Evolutionary conservation across 2,113 vertebrate genomes (phyloP).

Genomic region (Aspidoscelis tigris): DNA sequence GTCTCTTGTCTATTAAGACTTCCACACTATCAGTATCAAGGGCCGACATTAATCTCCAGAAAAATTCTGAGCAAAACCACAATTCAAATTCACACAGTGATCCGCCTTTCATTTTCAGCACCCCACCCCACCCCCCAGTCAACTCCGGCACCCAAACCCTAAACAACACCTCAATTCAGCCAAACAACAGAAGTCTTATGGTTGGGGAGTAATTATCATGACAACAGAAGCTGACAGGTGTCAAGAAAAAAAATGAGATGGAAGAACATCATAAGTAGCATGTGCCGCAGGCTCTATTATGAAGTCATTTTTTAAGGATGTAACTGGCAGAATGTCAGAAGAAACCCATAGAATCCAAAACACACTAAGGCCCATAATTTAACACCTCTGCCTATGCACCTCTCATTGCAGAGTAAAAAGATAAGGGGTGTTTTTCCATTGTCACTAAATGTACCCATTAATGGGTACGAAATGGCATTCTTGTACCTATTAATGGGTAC

Average conservation of each 20-base stretch:
- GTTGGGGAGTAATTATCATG: neutral
- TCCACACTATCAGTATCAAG: neutral
- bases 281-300: neutral
- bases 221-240: neutral
- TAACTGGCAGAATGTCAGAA: too few relatives aligned
- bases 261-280: neutral
- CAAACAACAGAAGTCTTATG: neutral
- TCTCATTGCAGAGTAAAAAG: too few relatives aligned
- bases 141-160: neutral
- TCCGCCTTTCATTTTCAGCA: neutral
- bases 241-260: slow-evolving; percentile 14
- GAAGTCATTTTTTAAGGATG: too few relatives aligned
- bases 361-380: too few relatives aligned
- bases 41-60: neutral
- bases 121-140: neutral
- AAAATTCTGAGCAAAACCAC: neutral
- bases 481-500: too few relatives aligned
- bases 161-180: neutral
- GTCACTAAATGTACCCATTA: too few relatives aligned
- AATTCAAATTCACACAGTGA: neutral
- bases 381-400: too few relatives aligned
- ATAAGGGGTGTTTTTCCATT: neutral
- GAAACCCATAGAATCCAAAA: too few relatives aligned
- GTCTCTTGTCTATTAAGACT: neutral
- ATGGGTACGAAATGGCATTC: too few relatives aligned